A percentile compares a stretch with the other conserved stretches of the same genome.
Conservation (phyloP, 2,113 vertebrate species). For the Saimiri boliviensis region DNA sequence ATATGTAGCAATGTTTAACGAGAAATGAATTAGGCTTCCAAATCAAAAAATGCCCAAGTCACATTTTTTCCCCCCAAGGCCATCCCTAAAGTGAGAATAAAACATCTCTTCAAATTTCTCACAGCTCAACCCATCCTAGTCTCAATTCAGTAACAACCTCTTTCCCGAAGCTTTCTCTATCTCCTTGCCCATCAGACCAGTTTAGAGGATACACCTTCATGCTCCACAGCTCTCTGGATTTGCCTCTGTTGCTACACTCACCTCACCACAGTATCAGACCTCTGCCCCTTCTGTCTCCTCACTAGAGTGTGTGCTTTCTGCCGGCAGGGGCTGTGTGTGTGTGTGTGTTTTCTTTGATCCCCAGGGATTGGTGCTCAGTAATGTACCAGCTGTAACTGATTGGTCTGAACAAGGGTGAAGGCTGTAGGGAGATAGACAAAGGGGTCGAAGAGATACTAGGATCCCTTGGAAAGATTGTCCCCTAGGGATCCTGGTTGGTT, state of each 20-base stretch:
- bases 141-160: neutral
- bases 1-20: neutral
- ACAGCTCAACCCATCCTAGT: neutral
- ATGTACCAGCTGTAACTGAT: neutral
- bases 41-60: neutral
- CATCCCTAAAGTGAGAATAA: neutral
- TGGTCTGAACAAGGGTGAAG: neutral
- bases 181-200: neutral
- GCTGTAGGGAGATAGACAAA: neutral
- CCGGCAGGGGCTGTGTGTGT: neutral
- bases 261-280: neutral
- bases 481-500: neutral
- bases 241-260: neutral
- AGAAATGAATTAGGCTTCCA: neutral
- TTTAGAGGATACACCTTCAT: neutral
- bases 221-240: neutral
- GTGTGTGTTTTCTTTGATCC: neutral
- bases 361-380: neutral
- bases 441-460: neutral
- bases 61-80: neutral
- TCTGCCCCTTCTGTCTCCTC: neutral
- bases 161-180: neutral
- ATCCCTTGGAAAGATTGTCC: neutral
- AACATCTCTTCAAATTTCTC: neutral
- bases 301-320: neutral